Base-by-base conservation (phyloP, 1,140 invertebrate genomes). In the Grapholita molesta region DNA sequence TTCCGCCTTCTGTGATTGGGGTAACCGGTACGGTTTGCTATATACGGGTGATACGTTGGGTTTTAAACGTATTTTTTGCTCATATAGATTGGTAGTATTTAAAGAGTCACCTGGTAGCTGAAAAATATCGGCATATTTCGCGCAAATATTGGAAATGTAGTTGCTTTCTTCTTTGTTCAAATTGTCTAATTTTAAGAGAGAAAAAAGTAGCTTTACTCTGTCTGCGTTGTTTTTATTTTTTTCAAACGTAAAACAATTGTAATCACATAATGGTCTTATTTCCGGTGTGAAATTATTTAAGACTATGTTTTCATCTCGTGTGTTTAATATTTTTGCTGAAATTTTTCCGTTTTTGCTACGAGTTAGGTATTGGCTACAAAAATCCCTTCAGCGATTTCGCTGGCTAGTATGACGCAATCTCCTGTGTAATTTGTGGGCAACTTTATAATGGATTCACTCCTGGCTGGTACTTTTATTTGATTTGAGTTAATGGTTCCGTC, bases 71-170 rank as follows among this genome's bases (percentile, higher is more conserved):
- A 80, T 82, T 7, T 23, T 67, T 30, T 79, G 79, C 66, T 80
- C 70, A 73, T 75, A 80, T 12, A 81, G 38, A 65, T 78, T 75
- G 8, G 70, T 78, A 32, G 48, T 66, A 3, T 61, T 32, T 53
- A 82, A 61, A 25, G 70, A 70, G 52, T 85, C 83, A 66, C 74
- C 76, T 21, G 69, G 67, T 53, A 79, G 67, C 28, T 67, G 68
- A 70, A 82, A 85, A 57, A 81, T 64, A 61, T 80, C 80, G 7
- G 70, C 30, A 69, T 75, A 84, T 72, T 83, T 84, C 5, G 70
- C 73, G 65, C 71, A 79, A 68, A 80, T 75, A 70, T 69, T 73
- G 57, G 74, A 68, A 48, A 75, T 70, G 21, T 70, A 53, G 24
- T n/a, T 9, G 68, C 53, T 66, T 71, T 82, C 80, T 65, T 82